These are phyloP conservation scores for Sminthurides bifidus DNA, from an alignment of 1,140 invertebrate genomes.

Conservation along the genomic window DNA sequence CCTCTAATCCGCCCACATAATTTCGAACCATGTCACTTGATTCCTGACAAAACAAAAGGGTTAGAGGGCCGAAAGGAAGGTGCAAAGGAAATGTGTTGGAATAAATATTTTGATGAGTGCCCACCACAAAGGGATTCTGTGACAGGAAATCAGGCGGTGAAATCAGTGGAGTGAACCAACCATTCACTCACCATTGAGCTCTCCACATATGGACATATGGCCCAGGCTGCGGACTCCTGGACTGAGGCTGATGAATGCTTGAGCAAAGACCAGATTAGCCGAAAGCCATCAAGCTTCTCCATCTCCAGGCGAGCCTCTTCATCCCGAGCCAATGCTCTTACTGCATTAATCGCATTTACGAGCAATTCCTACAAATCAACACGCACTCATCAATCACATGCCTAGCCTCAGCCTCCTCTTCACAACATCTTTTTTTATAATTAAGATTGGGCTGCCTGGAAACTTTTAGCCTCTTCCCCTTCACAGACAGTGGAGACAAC, in stretches of 20 bases:
- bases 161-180: no score
- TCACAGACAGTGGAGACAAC: no score
- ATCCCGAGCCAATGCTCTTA: slow-evolving; percentile 67
- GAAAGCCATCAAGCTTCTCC: slow-evolving; percentile 74
- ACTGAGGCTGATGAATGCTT: slow-evolving; percentile 69
- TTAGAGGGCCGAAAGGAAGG: neutral
- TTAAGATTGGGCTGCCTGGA: no score
- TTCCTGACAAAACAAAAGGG: slow-evolving; percentile 42
- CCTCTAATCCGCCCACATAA: slow-evolving; percentile 81
- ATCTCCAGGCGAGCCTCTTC: slow-evolving; percentile 46
- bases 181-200: slow-evolving; percentile 54
- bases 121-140: neutral
- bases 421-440: no score
- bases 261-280: slow-evolving; percentile 82
- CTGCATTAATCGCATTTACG: slow-evolving; percentile 69
- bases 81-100: neutral
- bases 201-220: slow-evolving; percentile 79
- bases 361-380: slow-evolving; percentile 46
- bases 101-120: neutral
- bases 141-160: no score
- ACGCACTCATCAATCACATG: no score
- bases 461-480: no score
- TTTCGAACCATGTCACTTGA: slow-evolving; percentile 83
- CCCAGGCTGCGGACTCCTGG: slow-evolving; percentile 76
- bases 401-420: no score